Evolutionary conservation across 2,113 vertebrate genomes (phyloP).

Genomic region (Petrocephalus zakoni): DNA sequence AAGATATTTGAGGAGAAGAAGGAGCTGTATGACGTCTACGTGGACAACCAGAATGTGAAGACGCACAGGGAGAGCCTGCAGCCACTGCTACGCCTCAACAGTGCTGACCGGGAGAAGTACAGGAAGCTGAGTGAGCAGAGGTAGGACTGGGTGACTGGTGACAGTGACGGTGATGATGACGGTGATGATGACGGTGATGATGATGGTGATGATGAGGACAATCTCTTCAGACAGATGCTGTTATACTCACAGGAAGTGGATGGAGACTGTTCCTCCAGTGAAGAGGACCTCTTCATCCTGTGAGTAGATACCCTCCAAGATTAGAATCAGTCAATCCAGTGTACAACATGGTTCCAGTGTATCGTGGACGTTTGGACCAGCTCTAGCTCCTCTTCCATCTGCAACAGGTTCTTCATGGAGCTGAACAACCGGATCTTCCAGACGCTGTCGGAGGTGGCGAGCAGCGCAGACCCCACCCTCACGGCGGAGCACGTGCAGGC

Average conservation of each 20-base stretch:
- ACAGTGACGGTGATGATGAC: slow-evolving; percentile 3
- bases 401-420: slow-evolving; percentile 92
- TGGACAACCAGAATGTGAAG: slow-evolving; percentile 98
- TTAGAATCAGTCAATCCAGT: neutral
- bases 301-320: slow-evolving; percentile 62
- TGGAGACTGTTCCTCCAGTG: slow-evolving; percentile 79
- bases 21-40: slow-evolving; percentile 87
- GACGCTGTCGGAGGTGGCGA: slow-evolving; percentile 81
- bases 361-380: neutral
- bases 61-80: slow-evolving; percentile 81
- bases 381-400: slow-evolving; percentile 11
- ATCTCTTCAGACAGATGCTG: slow-evolving; percentile 78
- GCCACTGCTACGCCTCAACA: slow-evolving; percentile 82
- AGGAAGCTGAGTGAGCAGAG: slow-evolving; percentile 91
- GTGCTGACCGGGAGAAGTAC: slow-evolving; percentile 86
- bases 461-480: slow-evolving; percentile 82
- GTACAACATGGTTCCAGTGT: neutral
- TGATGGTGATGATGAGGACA: slow-evolving; percentile 13
- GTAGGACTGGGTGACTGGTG: slow-evolving; percentile 47
- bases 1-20: slow-evolving; percentile 97
- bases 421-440: slow-evolving; percentile 97
- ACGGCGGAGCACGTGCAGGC: slow-evolving; percentile 84
- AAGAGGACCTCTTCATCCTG: slow-evolving; percentile 97
- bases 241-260: slow-evolving; percentile 92
- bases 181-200: neutral